phyloP scores from a whole-genome alignment of 2,888 invertebrate genomes.

The Harpalus rubripes region DNA sequence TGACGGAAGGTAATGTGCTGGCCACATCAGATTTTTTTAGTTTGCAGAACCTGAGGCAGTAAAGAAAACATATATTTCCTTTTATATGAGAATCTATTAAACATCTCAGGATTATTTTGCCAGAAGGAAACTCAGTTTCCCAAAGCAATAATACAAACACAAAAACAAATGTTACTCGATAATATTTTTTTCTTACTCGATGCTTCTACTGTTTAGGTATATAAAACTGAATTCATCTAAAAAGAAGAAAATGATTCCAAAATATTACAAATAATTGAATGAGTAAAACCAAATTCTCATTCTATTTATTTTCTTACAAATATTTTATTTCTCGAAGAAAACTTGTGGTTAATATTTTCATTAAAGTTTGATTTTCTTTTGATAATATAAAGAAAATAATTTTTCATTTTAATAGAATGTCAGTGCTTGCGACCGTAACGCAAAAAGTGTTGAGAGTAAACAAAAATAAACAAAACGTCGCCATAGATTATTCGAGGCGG shows the following conservation, averaged over 20 bases:
- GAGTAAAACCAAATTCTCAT: too few species aligned
- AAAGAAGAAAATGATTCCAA: too few species aligned
- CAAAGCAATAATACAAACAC: slow-evolving; percentile 52
- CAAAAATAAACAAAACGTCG: slow-evolving; percentile 37
- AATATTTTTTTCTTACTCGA: slow-evolving; percentile 40
- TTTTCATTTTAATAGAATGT: slow-evolving; percentile 39
- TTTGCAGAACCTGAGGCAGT: slow-evolving; percentile 1
- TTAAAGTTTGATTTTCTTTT: slow-evolving; percentile 27
- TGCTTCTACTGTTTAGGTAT: background rate
- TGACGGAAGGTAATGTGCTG: too few species aligned
- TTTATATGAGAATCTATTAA: slow-evolving; percentile 27
- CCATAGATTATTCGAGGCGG: slow-evolving; percentile 25
- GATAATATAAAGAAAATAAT: slow-evolving; percentile 38
- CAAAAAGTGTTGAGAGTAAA: slow-evolving; percentile 19
- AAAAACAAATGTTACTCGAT: slow-evolving; percentile 56
- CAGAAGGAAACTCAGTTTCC: slow-evolving; percentile 28
- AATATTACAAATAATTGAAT: background rate
- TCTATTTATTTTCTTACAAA: background rate
- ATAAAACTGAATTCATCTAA: background rate
- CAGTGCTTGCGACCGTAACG: background rate
- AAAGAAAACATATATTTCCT: slow-evolving; percentile 20
- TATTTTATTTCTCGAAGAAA: background rate
- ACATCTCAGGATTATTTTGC: slow-evolving; percentile 50
- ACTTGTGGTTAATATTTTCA: slow-evolving; percentile 11
- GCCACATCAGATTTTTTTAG: too few species aligned